Evolutionary conservation across 2,113 vertebrate species (phyloP).

Genomic region (Tauraco erythrolophus): DNA sequence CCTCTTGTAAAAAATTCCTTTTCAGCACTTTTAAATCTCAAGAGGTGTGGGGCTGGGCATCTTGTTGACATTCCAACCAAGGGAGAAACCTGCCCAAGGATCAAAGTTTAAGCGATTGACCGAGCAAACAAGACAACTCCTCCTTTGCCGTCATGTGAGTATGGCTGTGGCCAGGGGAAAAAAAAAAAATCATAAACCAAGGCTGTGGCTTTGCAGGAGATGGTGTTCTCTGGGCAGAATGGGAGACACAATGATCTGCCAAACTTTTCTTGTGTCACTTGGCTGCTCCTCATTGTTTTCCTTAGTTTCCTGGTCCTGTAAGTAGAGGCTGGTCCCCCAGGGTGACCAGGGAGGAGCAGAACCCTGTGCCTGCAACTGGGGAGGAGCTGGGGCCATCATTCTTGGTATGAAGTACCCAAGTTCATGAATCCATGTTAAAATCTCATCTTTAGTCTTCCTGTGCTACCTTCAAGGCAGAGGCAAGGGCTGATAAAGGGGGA

Average conservation of each 20-base stretch:
- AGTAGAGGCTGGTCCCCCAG: neutral
- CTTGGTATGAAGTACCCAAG: rapidly evolving
- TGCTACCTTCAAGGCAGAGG: neutral
- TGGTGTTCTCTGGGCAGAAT: neutral
- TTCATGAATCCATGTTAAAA: neutral
- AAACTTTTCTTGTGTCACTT: conserved; percentile 61
- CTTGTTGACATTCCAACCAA: rapidly evolving
- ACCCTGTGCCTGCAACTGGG: neutral
- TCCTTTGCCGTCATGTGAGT: neutral
- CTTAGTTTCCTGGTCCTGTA: conserved; percentile 64
- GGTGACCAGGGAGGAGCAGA: neutral
- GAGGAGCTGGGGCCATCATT: neutral
- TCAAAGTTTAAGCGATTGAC: neutral
- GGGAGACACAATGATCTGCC: neutral
- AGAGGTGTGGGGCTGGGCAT: neutral
- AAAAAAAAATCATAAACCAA: neutral
- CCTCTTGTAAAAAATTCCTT: neutral
- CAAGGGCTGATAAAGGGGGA: neutral
- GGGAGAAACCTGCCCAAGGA: neutral
- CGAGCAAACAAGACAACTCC: neutral
- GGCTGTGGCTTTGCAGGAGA: neutral
- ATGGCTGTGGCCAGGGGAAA: rapidly evolving
- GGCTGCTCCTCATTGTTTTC: conserved; percentile 59
- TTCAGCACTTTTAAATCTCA: neutral
- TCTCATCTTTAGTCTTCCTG: no score